Evolutionary conservation across 2,888 invertebrate genomes (phyloP).

Genomic region (Eristalis tenax): DNA sequence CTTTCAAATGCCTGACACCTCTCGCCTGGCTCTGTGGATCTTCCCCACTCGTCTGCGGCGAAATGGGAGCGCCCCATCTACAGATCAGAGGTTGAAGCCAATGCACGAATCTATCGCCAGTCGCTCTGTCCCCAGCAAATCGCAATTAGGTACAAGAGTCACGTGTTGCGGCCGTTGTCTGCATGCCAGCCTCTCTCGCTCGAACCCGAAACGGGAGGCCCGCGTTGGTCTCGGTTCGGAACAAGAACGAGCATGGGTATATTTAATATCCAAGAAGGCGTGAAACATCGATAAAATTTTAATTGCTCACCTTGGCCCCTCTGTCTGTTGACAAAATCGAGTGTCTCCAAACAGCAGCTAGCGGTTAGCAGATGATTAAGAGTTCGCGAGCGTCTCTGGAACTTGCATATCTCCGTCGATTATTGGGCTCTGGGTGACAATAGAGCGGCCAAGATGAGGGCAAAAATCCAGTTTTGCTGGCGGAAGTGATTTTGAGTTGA

Average conservation of each 20-base stretch:
- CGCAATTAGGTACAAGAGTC: conserved; percentile 48
- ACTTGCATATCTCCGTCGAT: background rate
- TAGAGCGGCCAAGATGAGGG: no score
- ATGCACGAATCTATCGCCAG: background rate
- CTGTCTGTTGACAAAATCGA: background rate
- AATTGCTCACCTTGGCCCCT: background rate
- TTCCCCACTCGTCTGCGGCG: background rate
- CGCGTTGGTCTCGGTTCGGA: background rate
- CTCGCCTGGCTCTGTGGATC: background rate
- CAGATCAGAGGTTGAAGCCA: background rate
- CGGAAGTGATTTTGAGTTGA: background rate
- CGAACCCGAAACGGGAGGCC: conserved; percentile 19
- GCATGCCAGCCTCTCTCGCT: background rate
- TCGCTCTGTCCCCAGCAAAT: background rate
- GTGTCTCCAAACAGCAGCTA: background rate
- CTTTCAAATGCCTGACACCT: conserved; percentile 34
- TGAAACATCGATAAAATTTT: conserved; percentile 64
- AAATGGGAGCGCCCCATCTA: background rate
- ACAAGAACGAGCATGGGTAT: conserved; percentile 22
- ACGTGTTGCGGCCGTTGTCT: conserved; percentile 39
- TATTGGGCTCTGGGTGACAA: background rate
- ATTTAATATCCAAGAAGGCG: conserved; percentile 51
- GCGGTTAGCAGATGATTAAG: background rate
- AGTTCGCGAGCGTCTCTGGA: background rate
- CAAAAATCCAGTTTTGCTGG: background rate